phyloP scores from a whole-genome alignment of 2,888 invertebrate species.

The Pecten maximus region DNA sequence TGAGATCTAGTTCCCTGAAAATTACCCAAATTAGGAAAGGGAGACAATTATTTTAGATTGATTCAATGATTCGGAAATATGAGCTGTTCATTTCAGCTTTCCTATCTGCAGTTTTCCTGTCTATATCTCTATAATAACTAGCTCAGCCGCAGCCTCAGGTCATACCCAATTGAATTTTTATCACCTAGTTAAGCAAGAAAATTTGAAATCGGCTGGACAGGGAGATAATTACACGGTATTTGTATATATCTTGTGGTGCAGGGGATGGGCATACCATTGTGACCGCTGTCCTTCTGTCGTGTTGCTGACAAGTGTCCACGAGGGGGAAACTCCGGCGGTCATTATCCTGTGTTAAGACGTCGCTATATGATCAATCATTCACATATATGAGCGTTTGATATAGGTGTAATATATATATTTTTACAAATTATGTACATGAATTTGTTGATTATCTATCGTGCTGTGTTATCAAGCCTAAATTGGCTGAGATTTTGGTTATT shows the following conservation, averaged over 20 bases:
- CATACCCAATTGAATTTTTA: slow-evolving; percentile 21
- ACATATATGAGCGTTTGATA: background rate
- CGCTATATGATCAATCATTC: background rate
- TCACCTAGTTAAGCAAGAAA: slow-evolving; percentile 18
- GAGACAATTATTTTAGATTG: slow-evolving; percentile 35
- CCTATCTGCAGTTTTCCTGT: background rate
- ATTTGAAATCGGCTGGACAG: slow-evolving; percentile 33
- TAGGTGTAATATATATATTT: background rate
- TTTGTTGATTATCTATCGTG: background rate
- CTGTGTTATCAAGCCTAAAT: background rate
- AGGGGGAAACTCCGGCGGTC: background rate
- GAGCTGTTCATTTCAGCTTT: background rate
- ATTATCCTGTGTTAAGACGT: background rate
- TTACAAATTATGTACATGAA: background rate
- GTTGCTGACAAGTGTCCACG: background rate
- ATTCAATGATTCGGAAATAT: slow-evolving; percentile 33
- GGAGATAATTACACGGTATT: slow-evolving; percentile 22
- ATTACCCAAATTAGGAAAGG: slow-evolving; percentile 27
- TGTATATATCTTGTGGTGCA: slow-evolving; percentile 6
- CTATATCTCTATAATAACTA: background rate
- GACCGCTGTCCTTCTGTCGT: background rate
- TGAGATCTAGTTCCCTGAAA: slow-evolving; percentile 8
- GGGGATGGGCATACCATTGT: background rate
- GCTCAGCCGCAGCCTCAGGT: background rate
- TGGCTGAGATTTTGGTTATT: too few species aligned